phyloP scores from a whole-genome alignment of 92 coral and sea anemone species.

The Heliopora coerulea region DNA sequence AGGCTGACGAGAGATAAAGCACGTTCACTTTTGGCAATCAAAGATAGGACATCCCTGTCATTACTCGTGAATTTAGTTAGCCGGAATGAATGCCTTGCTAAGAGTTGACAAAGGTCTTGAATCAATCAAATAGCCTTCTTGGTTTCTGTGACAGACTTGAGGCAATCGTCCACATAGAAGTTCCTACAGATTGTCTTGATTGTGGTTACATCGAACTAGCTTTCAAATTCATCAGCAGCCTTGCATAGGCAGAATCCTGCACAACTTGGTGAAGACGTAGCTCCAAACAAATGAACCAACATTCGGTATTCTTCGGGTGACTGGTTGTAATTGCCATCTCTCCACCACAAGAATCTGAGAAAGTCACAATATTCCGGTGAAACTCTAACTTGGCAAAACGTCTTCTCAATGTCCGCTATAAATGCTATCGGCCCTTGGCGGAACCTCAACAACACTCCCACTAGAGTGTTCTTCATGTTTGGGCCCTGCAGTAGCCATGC shows the following conservation, averaged over 20 bases:
- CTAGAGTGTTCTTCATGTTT: constrained; percentile 21
- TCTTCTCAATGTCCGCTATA: constrained; percentile 39
- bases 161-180: constrained; percentile 39
- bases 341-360: constrained; percentile 41
- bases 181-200: constrained; percentile 32
- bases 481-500: constrained; percentile 32
- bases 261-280: constrained; percentile 37
- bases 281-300: constrained; percentile 30
- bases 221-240: constrained; percentile 30
- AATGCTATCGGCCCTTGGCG: constrained; percentile 34
- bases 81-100: background rate
- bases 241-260: constrained; percentile 44
- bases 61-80: constrained; percentile 11
- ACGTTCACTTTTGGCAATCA: constrained; percentile 19
- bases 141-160: constrained; percentile 9
- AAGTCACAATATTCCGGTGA: constrained; percentile 16
- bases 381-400: constrained; percentile 39
- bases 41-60: background rate
- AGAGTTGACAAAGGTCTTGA: background rate
- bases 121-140: constrained; percentile 16
- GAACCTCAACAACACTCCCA: constrained; percentile 32
- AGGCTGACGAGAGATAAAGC: constrained; percentile 9
- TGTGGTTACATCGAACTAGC: constrained; percentile 2
- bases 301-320: constrained; percentile 18
- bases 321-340: background rate